These are phyloP conservation scores for Thera obeliscata DNA, from an alignment of 2,888 invertebrate species.

Conservation along the genomic window DNA sequence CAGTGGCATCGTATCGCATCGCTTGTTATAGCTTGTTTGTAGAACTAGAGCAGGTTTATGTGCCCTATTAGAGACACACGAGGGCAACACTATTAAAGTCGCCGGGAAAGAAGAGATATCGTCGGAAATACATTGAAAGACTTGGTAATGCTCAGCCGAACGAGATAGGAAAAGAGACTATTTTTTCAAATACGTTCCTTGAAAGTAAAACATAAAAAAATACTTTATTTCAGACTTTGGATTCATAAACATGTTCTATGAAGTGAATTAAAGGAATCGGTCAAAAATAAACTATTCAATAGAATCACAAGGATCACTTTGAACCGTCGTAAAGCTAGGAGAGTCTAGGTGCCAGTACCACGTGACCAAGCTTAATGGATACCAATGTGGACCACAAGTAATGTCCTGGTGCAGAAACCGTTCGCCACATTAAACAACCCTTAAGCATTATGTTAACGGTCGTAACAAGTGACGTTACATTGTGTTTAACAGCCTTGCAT, in stretches of 20 bases:
- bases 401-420: neutral
- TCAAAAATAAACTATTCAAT: no score
- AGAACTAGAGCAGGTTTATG: neutral
- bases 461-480: slow-evolving; percentile 13
- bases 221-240: no score
- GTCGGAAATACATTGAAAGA: neutral
- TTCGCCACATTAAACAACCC: neutral
- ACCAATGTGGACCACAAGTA: no score
- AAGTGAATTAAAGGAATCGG: no score
- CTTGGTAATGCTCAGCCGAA: neutral
- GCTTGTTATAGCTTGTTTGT: slow-evolving; percentile 17
- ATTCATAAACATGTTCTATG: no score
- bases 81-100: neutral
- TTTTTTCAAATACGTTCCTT: no score
- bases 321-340: no score
- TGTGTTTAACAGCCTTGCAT: neutral
- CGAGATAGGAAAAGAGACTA: neutral
- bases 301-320: no score
- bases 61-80: slow-evolving; percentile 4
- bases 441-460: slow-evolving; percentile 3
- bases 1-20: slow-evolving; percentile 20
- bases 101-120: neutral
- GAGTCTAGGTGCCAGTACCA: no score
- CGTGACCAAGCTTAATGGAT: no score
- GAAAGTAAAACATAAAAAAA: no score